Percentiles rank a stretch among this genome's conserved stretches.
phyloP scores from a whole-genome alignment of 2,888 invertebrate species.

The Lucinisca nassula region DNA sequence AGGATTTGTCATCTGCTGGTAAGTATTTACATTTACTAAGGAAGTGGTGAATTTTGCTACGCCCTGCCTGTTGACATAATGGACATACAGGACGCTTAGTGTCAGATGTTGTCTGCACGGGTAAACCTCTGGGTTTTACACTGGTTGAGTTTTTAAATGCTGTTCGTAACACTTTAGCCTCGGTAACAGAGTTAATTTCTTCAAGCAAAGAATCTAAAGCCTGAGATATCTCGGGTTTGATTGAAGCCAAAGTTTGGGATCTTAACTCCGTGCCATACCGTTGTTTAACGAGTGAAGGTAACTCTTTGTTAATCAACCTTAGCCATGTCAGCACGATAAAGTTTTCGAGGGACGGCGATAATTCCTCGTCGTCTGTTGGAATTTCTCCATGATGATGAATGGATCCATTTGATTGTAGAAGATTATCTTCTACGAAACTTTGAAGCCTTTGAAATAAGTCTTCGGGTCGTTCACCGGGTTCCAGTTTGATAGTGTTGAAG shows the following conservation, averaged over 20 bases:
- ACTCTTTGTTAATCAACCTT: conserved; percentile 49
- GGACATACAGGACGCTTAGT: neutral
- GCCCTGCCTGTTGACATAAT: neutral
- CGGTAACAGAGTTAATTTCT: conserved; percentile 47
- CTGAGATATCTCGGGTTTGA: conserved; percentile 69
- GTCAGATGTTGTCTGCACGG: too few species aligned
- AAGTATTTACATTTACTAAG: neutral
- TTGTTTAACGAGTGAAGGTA: conserved; percentile 68
- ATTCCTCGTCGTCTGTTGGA: conserved; percentile 47
- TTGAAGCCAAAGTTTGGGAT: conserved; percentile 15
- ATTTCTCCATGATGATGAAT: conserved; percentile 50
- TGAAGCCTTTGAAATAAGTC: conserved; percentile 61
- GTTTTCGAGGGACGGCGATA: conserved; percentile 69
- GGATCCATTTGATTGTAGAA: conserved; percentile 36
- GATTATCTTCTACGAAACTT: conserved; percentile 66
- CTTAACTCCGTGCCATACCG: conserved; percentile 67
- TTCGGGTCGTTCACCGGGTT: conserved; percentile 64
- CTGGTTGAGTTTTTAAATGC: neutral
- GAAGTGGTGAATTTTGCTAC: neutral
- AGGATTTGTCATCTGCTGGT: neutral
- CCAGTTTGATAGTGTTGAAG: conserved; percentile 41
- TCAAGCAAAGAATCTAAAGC: conserved; percentile 65
- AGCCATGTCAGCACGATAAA: conserved; percentile 66
- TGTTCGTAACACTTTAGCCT: conserved; percentile 35
- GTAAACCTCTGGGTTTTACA: neutral